Evolutionary conservation across 2,888 invertebrate species (phyloP).

Genomic region (Crepidodera aurea): DNA sequence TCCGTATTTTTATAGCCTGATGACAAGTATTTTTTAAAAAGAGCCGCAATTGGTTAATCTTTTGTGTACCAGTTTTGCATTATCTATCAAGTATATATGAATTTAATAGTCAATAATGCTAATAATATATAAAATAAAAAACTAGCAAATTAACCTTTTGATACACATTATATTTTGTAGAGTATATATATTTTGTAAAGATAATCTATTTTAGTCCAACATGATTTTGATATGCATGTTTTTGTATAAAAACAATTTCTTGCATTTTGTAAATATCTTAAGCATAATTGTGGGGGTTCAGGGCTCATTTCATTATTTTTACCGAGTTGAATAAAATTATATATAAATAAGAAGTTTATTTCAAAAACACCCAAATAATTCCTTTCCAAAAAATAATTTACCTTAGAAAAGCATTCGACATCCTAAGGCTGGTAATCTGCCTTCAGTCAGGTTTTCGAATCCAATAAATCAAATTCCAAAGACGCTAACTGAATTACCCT

Average conservation of each 20-base stretch:
- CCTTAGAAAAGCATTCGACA: too few species aligned
- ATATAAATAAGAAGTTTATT: conserved; percentile 8
- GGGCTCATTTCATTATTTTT: conserved; percentile 52
- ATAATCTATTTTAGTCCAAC: conserved; percentile 47
- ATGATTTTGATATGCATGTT: conserved; percentile 51
- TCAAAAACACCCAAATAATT: too few species aligned
- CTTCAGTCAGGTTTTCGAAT: too few species aligned
- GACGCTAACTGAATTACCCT: too few species aligned
- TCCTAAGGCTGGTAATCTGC: too few species aligned
- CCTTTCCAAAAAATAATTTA: too few species aligned
- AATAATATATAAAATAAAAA: conserved; percentile 41
- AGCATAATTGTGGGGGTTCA: conserved; percentile 49
- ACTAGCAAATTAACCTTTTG: conserved; percentile 49
- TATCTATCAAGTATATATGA: conserved; percentile 18
- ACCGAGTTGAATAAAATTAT: conserved; percentile 51
- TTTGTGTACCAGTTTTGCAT: conserved; percentile 23
- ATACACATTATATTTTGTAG: conserved; percentile 53
- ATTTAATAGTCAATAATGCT: conserved; percentile 39
- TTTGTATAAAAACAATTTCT: conserved; percentile 52
- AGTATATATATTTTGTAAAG: conserved; percentile 58
- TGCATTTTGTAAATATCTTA: conserved; percentile 53
- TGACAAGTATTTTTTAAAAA: conserved; percentile 35
- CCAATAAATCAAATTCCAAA: too few species aligned
- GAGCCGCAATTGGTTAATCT: conserved; percentile 16
- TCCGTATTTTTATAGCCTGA: conserved; percentile 21